These are phyloP conservation scores for Drosophila merina DNA, from an alignment of 2,888 invertebrate genomes.

Conservation along the genomic window DNA sequence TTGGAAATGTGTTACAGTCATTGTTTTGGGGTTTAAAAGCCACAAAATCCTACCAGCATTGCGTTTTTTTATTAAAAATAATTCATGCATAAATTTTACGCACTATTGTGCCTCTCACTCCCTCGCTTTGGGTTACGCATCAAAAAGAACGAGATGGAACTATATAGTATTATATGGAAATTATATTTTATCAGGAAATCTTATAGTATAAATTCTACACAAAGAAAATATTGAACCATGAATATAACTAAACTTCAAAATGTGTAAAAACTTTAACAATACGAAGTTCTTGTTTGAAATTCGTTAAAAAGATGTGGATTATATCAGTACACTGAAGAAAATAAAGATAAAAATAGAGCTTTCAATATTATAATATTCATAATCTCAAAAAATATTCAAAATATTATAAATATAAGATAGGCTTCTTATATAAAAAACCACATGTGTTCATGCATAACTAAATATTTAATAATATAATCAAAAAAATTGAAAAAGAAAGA, in stretches of 20 bases:
- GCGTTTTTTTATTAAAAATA: background rate
- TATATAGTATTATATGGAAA: background rate
- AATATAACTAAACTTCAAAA: background rate
- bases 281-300: too few species aligned
- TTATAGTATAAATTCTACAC: background rate
- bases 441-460: background rate
- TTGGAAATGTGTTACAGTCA: background rate
- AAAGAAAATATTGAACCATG: background rate
- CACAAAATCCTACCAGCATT: background rate
- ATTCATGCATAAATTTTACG: background rate
- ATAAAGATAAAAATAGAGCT: background rate
- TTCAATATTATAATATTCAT: too few species aligned
- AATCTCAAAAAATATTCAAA: too few species aligned
- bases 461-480: background rate
- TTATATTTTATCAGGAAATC: background rate
- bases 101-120: slow-evolving; percentile 5
- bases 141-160: slow-evolving; percentile 30
- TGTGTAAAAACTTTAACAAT: background rate
- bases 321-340: background rate
- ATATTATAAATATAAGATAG: too few species aligned
- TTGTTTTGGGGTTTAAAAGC: background rate
- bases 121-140: slow-evolving; percentile 5
- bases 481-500: slow-evolving; percentile 18
- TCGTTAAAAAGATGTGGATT: too few species aligned
- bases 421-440: background rate